Percentiles rank a stretch among this genome's conserved stretches.
These are phyloP conservation scores for Eidolon dupreanum DNA, from an alignment of 2,797 vertebrate genomes.

Conservation along the genomic window DNA sequence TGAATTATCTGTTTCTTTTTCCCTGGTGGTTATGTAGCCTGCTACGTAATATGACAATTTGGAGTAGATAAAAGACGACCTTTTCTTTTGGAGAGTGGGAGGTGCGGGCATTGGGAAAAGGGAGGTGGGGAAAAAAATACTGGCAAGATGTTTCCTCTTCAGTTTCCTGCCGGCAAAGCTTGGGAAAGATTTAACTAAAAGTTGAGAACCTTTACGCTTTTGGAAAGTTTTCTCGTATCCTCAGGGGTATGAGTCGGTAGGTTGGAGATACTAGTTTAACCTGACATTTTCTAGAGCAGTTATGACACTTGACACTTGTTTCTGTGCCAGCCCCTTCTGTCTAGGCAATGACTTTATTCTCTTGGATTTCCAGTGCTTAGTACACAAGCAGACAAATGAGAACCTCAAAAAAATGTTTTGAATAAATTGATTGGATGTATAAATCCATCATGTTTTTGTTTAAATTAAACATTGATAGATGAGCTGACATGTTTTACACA, in stretches of 20 bases:
- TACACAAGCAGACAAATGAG: background rate
- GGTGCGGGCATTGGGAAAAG: background rate
- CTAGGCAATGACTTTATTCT: background rate
- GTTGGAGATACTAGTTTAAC: background rate
- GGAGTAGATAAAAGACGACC: background rate
- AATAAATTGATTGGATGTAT: background rate
- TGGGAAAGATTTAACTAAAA: background rate
- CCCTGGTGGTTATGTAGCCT: background rate
- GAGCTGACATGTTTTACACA: background rate
- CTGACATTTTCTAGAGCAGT: background rate
- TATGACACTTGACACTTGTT: background rate
- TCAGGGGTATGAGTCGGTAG: background rate
- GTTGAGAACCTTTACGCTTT: background rate
- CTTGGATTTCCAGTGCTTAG: background rate
- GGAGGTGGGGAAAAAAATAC: background rate
- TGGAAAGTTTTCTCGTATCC: background rate
- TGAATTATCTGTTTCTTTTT: background rate
- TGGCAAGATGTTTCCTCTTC: background rate
- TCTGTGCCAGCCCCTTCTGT: background rate
- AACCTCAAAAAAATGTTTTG: background rate
- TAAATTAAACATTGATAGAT: background rate
- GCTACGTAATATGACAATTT: background rate
- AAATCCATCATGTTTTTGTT: background rate
- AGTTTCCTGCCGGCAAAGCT: background rate
- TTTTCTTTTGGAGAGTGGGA: background rate